phyloP scores from a whole-genome alignment of 2,888 invertebrate genomes.

The Lasius fuliginosus region DNA sequence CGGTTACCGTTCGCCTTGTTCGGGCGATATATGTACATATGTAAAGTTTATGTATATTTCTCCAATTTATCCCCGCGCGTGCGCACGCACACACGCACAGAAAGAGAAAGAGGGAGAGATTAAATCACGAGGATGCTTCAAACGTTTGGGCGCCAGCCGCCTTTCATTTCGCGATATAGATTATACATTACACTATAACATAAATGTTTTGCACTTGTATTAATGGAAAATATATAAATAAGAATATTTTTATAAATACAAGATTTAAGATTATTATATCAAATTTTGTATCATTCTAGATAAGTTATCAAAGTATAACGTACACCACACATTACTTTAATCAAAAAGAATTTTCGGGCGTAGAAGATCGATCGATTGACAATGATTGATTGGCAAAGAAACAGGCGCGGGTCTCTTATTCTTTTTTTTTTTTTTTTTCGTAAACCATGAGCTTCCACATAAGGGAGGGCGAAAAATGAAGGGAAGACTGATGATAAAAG shows the following conservation, averaged over 20 bases:
- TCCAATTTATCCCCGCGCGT: not conserved
- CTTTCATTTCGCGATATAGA: not conserved
- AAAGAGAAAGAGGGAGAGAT: conserved; percentile 8
- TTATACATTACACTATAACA: not conserved
- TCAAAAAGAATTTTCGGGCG: conserved; percentile 57
- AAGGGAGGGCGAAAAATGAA: conserved; percentile 60
- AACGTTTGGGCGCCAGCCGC: not conserved
- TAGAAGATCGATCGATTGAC: conserved; percentile 67
- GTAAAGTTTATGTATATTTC: not conserved
- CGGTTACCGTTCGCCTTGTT: not conserved
- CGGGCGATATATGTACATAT: not conserved
- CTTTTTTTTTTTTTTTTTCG: conserved; percentile 40
- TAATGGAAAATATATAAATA: not conserved
- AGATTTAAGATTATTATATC: not conserved
- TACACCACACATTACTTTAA: conserved; percentile 31
- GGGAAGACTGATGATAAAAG: conserved; percentile 69
- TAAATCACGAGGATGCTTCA: not conserved
- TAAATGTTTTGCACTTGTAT: not conserved
- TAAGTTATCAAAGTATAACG: conserved; percentile 50
- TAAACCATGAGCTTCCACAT: conserved; percentile 38
- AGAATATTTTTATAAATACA: not conserved
- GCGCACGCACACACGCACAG: not conserved
- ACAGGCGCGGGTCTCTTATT: conserved; percentile 38
- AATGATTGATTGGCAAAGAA: conserved; percentile 70
- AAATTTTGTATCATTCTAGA: conserved; percentile 22